Base-by-base conservation (phyloP, 2,797 vertebrate genomes). In the Pipistrellus pygmaeus region DNA sequence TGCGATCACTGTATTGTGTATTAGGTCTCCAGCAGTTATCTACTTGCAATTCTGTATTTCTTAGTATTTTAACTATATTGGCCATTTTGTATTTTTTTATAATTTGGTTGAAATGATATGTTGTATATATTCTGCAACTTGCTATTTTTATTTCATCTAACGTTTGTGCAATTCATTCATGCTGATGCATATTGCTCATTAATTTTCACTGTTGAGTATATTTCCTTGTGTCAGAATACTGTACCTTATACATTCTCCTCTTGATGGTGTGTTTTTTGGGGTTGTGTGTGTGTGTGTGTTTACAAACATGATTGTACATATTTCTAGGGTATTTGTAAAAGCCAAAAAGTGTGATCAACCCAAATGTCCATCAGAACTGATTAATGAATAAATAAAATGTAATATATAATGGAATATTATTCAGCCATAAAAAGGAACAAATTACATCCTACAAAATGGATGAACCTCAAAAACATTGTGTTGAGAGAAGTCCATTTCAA, bases 21-120 rank as follows among this genome's bases (percentile, higher is more conserved):
- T 57, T 53, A 44, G 68, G 72, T 21, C 27, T 57, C 51, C 7
- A 72, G 8, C 35, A 85, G 11, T 85, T 57, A 38, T 38, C 25
- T 55, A 69, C 87, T 80, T 89, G 30, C 51, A 46, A 62, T 81
- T 81, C 51, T 81, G 30, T 15, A 81, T 5, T 90, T 71, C 15
- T 84, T 85, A 80, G 21, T 78, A 80, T 90, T 81, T 90, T 81
- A 80, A 68, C 57, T 81, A 9, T 51, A 32, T 85, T 90, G 48
- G 38, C 82, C 71, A 14, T 77, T 44, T 32, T 38, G 13, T 77
- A 3, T 69, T 68, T 53, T 20, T 53, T 53, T 20, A 53, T 53
- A 20, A 53, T 53, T 53, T 51, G 51, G 51, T 51, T 51, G 17
- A 51, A 51, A 6, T 51, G 51, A 51, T 51, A 44, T 44, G 4